phyloP scores from a whole-genome alignment of 2,113 vertebrate genomes.

The Podarcis cretensis region DNA sequence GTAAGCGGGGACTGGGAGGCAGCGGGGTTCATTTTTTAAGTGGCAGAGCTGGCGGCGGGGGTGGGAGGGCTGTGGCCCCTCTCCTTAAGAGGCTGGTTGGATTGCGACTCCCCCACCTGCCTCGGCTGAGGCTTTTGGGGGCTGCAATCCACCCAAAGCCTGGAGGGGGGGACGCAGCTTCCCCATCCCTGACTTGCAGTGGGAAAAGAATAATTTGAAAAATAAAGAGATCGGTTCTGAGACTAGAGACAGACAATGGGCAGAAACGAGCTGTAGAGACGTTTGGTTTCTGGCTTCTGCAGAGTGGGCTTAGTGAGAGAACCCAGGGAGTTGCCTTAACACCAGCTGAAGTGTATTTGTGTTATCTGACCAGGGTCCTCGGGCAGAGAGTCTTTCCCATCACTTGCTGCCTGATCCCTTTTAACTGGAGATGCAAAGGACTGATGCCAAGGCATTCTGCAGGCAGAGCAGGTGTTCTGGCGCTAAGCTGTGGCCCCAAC shows the following conservation, averaged over 20 bases:
- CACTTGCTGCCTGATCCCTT: background rate
- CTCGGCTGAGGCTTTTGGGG: background rate
- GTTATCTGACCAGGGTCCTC: background rate
- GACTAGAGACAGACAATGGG: background rate
- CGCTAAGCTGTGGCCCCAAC: background rate
- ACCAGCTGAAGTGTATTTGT: background rate
- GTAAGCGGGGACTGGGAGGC: constrained; percentile 58
- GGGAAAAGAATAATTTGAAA: background rate
- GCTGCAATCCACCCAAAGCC: background rate
- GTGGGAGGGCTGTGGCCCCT: background rate
- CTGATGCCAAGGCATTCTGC: background rate
- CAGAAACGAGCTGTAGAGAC: background rate
- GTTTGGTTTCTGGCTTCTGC: background rate
- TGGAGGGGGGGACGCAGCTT: background rate
- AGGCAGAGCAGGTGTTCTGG: background rate
- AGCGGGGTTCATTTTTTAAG: background rate
- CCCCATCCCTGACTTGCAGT: background rate
- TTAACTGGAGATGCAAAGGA: background rate
- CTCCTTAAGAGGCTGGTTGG: background rate
- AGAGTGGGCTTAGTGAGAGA: background rate
- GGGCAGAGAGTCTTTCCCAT: background rate
- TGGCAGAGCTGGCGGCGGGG: accelerated
- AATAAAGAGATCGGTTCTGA: too few species aligned
- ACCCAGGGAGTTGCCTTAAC: background rate
- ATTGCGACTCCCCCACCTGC: background rate